These are phyloP conservation scores for Drosophila yooni DNA, from an alignment of 2,888 invertebrate genomes.

Conservation along the genomic window DNA sequence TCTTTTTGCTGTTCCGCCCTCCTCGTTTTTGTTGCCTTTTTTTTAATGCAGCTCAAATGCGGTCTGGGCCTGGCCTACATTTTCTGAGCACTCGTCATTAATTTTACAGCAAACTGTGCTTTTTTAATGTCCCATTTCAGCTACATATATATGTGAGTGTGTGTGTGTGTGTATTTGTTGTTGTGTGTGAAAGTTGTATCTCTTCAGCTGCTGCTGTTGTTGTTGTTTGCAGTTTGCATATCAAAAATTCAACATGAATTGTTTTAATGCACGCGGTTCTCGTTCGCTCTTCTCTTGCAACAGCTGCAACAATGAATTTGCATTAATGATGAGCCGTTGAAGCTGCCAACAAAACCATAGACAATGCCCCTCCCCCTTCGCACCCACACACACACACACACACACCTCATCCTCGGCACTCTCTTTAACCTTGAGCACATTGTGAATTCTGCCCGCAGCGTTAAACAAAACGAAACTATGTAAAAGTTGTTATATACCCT, in stretches of 20 bases:
- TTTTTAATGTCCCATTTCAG: constrained; percentile 42
- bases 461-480: constrained; percentile 71
- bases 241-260: constrained; percentile 73
- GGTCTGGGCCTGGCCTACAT: constrained; percentile 67
- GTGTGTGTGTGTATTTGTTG: constrained; percentile 10
- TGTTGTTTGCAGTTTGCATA: constrained; percentile 42
- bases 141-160: constrained; percentile 1
- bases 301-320: constrained; percentile 74
- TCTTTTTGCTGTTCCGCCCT: constrained; percentile 13
- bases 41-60: constrained; percentile 39
- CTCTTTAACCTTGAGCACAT: constrained; percentile 57
- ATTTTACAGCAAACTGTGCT: constrained; percentile 63
- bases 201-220: constrained; percentile 7
- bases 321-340: constrained; percentile 73
- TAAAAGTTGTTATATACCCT: constrained; percentile 42
- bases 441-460: constrained; percentile 64
- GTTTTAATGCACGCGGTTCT: constrained; percentile 61
- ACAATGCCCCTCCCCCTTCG: constrained; percentile 1
- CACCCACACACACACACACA: neutral
- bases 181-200: constrained; percentile 52
- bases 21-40: neutral
- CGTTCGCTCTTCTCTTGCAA: constrained; percentile 21
- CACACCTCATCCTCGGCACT: constrained; percentile 11
- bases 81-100: constrained; percentile 68
- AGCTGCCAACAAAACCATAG: constrained; percentile 29